Evolutionary conservation across 2,797 vertebrate species (phyloP), one percentile per base, ranked within the genome.

Genomic region (Oreochromis mossambicus): DNA sequence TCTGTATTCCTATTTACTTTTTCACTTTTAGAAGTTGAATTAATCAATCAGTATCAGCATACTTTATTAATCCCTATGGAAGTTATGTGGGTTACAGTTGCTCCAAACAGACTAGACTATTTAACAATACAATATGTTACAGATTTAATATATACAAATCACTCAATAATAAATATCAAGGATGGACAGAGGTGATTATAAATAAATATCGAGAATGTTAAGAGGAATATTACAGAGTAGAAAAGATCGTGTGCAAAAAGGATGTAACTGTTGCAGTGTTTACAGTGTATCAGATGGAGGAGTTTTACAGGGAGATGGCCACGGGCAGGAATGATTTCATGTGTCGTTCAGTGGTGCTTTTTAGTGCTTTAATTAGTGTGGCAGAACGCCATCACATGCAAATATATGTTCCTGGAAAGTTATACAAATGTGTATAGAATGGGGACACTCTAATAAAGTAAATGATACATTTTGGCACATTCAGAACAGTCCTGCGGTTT

Each of bases 361-460:
- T 55, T 55, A 26, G 52, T 14, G 14, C 0, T 55, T 55, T 55
- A 55, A 55, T 55, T 55, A 26, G 52, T 55, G 7, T 46, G 21
- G 12, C 32, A 4, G 8, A 34, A 48, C 7, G 1, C 26, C 9
- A 6, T 3, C 7, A 56, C 5, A 76, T 79, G 48, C 19, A 78
- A 66, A 82, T 55, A 14, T 10, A 17, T 46, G 5, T 56, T 90
- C 11, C 29, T 81, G 75, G 46, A 43, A 80, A 88, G 14, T 4
- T 15, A 17, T 7, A 26, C 11, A 73, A 24, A 7, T 3, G 15
- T 32, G 24, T 12, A 36, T 63, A 36, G n/a, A 41, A 68, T 68
- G n/a, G 36, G 36, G 4, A 41, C n/a, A 41, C 24, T 29, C 36
- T 68, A 66, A 68, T 4, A 68, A 41, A 41, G 19, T 38, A 41